phyloP scores from a whole-genome alignment of 2,113 vertebrate genomes.

The Zosterops japonicus region DNA sequence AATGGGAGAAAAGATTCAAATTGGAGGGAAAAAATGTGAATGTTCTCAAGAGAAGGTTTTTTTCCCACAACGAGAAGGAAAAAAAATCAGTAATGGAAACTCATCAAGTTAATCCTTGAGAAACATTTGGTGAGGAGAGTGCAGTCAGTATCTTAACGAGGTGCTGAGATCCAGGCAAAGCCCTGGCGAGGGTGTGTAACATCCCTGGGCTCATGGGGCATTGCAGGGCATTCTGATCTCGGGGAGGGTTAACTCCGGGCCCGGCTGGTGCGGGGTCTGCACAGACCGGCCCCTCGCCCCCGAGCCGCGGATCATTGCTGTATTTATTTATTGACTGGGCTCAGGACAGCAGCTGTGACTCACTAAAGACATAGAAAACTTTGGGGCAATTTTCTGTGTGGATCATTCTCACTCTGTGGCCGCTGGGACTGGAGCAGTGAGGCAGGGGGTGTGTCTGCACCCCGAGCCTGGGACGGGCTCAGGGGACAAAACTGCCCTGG shows the following conservation, averaged over 20 bases:
- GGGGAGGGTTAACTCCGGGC: not conserved
- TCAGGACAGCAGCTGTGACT: not conserved
- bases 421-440: not conserved
- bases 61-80: not conserved
- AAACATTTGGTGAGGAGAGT: not conserved
- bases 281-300: not conserved
- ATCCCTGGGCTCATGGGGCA: not conserved
- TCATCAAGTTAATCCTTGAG: not conserved
- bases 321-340: not conserved
- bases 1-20: constrained; percentile 6
- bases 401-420: not conserved
- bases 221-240: not conserved
- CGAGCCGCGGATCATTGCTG: not conserved
- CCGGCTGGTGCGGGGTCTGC: not conserved
- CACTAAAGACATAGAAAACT: not conserved
- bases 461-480: not conserved
- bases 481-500: not conserved
- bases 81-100: not conserved
- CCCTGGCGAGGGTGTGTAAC: not conserved
- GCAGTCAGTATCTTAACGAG: not conserved
- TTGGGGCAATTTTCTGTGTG: not conserved
- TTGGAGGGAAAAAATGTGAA: not conserved
- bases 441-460: not conserved
- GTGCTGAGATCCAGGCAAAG: not conserved
- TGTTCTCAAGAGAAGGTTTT: not conserved